phyloP scores from a whole-genome alignment of 53 echinoderm and acorn worm genomes.

The Hippasteria phrygiana region DNA sequence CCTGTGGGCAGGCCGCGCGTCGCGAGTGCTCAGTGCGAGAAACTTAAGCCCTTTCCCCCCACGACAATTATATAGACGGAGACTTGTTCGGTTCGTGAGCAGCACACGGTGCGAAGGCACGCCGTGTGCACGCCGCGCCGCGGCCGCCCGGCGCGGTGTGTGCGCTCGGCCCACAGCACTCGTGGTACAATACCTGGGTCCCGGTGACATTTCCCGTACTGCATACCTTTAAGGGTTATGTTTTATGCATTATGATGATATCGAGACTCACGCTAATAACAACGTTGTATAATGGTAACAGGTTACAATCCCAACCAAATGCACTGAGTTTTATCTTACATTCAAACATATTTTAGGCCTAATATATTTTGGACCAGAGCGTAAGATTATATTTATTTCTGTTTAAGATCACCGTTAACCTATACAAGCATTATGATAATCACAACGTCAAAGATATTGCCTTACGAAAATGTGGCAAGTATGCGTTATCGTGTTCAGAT shows the following conservation, averaged over 20 bases:
- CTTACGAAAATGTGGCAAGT: too few relatives aligned
- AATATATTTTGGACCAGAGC: too few relatives aligned
- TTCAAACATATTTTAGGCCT: too few relatives aligned
- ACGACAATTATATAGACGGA: conserved; percentile 30
- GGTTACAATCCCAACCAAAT: background rate
- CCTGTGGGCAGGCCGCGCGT: conserved; percentile 37
- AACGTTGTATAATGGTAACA: background rate
- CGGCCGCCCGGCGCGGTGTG: background rate
- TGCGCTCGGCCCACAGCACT: background rate
- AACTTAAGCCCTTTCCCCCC: conserved; percentile 33
- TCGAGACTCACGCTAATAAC: background rate
- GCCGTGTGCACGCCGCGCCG: background rate
- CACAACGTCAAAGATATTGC: too few relatives aligned
- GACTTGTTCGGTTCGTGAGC: background rate
- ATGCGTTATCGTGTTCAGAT: too few relatives aligned
- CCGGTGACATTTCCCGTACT: background rate
- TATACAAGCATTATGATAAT: too few relatives aligned
- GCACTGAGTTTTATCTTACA: too few relatives aligned
- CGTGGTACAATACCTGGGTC: background rate
- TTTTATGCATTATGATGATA: background rate
- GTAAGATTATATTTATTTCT: too few relatives aligned
- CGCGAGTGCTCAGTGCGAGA: background rate
- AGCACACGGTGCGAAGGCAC: background rate
- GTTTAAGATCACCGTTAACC: too few relatives aligned
- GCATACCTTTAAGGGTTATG: background rate